These are phyloP conservation scores for Clarias gariepinus DNA, from an alignment of 2,113 vertebrate species.

Conservation along the genomic window DNA sequence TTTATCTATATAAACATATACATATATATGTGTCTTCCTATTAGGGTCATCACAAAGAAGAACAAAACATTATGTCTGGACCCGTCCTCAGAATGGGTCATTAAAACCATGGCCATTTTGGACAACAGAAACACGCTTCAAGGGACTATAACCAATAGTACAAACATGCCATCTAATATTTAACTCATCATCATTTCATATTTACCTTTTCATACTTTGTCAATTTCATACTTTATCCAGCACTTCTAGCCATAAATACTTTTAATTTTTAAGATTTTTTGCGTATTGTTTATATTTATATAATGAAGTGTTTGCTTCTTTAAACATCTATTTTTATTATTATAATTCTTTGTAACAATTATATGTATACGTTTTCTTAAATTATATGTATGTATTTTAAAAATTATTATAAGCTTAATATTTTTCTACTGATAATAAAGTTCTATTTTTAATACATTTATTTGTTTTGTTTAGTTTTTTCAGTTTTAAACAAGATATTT, in stretches of 20 bases:
- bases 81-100: slow-evolving; percentile 47
- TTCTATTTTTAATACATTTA: not conserved
- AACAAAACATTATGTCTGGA: slow-evolving; percentile 55
- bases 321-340: not conserved
- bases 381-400: not conserved
- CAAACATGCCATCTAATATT: rapidly evolving
- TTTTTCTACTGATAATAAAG: not conserved
- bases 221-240: not conserved
- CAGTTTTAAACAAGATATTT: not conserved
- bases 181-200: not conserved
- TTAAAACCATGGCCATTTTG: slow-evolving; percentile 56
- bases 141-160: rapidly evolving
- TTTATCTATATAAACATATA: no score
- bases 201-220: not conserved
- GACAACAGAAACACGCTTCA: slow-evolving; percentile 33
- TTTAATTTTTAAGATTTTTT: no score
- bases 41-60: slow-evolving; percentile 61
- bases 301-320: not conserved
- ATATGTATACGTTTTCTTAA: not conserved
- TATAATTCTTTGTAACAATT: not conserved
- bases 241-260: not conserved
- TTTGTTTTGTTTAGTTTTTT: not conserved
- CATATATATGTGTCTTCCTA: no score
- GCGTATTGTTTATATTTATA: no score
- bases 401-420: not conserved